A percentile compares a stretch with the other conserved stretches of the same genome.
Conservation (phyloP, 30 jellyfish, hydroid and myxozoan genomes). For the Pseudorhiza aurosa region DNA sequence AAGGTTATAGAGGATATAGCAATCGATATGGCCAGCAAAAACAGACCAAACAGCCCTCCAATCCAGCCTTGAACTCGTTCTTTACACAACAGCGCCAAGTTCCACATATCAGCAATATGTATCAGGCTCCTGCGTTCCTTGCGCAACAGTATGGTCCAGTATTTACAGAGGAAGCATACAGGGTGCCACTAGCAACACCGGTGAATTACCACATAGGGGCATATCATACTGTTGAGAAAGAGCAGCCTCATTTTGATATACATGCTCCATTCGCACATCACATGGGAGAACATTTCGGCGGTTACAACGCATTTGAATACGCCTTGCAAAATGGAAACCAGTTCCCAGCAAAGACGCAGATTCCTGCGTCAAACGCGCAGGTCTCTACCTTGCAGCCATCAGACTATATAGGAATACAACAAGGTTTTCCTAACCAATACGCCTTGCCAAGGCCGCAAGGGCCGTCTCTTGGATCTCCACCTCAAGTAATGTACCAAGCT, state of each 20-base stretch:
- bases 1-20: background rate
- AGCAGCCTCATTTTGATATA: slow-evolving; percentile 20
- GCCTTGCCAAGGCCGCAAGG: slow-evolving; percentile 31
- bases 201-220: slow-evolving; percentile 14
- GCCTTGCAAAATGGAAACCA: background rate
- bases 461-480: slow-evolving; percentile 34
- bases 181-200: slow-evolving; percentile 34
- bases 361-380: slow-evolving; percentile 33
- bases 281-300: background rate
- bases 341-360: slow-evolving; percentile 40
- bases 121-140: slow-evolving; percentile 19
- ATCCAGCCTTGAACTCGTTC: slow-evolving; percentile 38
- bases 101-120: slow-evolving; percentile 20
- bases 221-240: slow-evolving; percentile 45
- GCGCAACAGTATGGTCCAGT: slow-evolving; percentile 62
- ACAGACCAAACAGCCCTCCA: slow-evolving; percentile 9
- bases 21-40: slow-evolving; percentile 6
- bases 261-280: slow-evolving; percentile 36
- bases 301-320: slow-evolving; percentile 13
- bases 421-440: slow-evolving; percentile 32
- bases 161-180: slow-evolving; percentile 34
- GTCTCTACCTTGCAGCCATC: background rate
- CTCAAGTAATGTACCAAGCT: slow-evolving; percentile 30
- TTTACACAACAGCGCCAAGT: slow-evolving; percentile 49
- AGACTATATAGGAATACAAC: slow-evolving; percentile 20